phyloP scores from a whole-genome alignment of 2,113 vertebrate genomes.

The Paradisaea rubra region DNA sequence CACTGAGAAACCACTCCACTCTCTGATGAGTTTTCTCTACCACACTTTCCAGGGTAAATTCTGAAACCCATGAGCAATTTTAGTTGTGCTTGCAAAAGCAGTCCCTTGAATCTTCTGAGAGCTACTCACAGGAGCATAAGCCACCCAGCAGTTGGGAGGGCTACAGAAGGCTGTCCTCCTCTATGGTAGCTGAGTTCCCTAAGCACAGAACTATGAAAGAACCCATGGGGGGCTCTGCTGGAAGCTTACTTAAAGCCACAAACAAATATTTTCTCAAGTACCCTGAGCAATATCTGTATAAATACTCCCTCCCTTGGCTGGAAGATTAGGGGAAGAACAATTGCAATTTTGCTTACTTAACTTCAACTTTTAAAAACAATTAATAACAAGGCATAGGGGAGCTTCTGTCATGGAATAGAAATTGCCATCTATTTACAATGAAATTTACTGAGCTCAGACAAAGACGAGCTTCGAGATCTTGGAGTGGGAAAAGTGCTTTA shows the following conservation, averaged over 20 bases:
- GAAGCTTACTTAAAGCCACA: not conserved
- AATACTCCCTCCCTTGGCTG: not conserved
- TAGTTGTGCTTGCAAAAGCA: not conserved
- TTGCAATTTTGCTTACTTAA: not conserved
- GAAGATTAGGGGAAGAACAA: not conserved
- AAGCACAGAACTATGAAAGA: not conserved
- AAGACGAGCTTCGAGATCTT: not conserved
- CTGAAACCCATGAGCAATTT: not conserved
- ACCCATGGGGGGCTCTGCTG: not conserved
- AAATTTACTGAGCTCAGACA: not conserved
- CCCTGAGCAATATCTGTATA: not conserved
- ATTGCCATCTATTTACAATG: not conserved
- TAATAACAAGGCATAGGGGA: not conserved
- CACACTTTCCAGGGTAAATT: not conserved
- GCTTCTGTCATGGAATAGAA: not conserved
- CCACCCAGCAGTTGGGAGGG: not conserved
- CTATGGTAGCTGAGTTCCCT: rapidly evolving
- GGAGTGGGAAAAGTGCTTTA: not conserved
- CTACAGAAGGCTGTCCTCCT: not conserved
- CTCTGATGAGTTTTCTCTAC: not conserved
- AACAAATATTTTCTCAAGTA: constrained; percentile 2
- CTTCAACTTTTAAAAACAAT: not conserved
- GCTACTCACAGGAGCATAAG: not conserved
- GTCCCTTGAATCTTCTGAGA: not conserved
- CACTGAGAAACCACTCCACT: not conserved